These are phyloP conservation scores for Macquaria ambigua DNA, from an alignment of 2,113 vertebrate species.

Conservation along the genomic window DNA sequence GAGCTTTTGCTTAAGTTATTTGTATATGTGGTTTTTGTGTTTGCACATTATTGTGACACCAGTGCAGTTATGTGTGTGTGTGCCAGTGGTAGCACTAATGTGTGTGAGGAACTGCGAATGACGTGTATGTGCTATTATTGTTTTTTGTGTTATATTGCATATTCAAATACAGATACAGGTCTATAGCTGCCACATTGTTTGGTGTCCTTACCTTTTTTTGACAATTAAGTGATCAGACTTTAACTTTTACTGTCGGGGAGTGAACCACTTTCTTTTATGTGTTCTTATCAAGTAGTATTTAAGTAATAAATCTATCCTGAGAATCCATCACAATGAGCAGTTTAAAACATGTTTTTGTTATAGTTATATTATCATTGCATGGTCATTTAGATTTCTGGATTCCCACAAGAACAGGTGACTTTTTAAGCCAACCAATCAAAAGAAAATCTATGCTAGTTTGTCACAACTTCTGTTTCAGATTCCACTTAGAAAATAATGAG, in stretches of 20 bases:
- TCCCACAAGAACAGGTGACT: no score
- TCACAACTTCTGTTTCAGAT: neutral
- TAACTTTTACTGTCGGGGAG: neutral
- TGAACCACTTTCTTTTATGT: no score
- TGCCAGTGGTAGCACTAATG: no score
- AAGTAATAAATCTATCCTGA: no score
- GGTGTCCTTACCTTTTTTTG: neutral
- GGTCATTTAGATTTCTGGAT: no score
- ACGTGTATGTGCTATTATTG: neutral
- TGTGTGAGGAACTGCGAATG: neutral
- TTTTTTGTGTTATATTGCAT: neutral
- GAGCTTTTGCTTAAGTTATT: slow-evolving; percentile 19
- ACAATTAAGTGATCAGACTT: neutral
- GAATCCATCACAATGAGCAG: neutral
- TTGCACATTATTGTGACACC: neutral
- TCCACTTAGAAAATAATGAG: neutral
- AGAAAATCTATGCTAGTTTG: no score
- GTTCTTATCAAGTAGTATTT: no score
- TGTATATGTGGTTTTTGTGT: neutral
- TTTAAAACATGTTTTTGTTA: no score
- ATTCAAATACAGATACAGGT: neutral
- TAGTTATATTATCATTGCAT: no score
- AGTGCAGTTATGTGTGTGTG: neutral
- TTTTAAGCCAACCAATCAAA: no score
- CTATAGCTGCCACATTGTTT: neutral